Percentiles rank a stretch among this genome's conserved stretches.
Evolutionary conservation across 64 coral and sea anemone species (phyloP).

Genomic region (Dendronephthya gigantea): DNA sequence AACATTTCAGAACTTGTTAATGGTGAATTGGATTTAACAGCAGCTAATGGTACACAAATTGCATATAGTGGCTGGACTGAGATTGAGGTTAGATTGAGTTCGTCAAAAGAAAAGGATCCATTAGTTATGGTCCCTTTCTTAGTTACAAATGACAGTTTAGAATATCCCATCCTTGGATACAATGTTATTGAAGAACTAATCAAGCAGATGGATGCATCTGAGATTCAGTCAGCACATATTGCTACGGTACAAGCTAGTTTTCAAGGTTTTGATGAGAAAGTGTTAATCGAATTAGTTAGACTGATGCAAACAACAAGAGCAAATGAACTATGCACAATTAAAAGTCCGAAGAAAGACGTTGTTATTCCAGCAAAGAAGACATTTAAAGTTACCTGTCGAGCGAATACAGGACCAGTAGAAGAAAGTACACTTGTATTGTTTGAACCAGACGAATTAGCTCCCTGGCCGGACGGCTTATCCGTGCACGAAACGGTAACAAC

Average conservation of each 20-base stretch:
- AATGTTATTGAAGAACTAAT: constrained; percentile 35
- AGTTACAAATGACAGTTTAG: constrained; percentile 6
- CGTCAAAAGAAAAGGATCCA: neutral
- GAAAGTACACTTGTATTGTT: constrained; percentile 1
- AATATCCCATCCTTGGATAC: constrained; percentile 21
- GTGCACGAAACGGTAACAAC: neutral
- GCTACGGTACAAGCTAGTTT: neutral
- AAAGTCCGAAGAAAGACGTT: neutral
- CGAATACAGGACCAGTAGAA: neutral
- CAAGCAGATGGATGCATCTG: neutral
- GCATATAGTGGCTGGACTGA: constrained; percentile 29
- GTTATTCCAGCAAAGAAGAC: neutral
- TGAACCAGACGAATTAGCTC: constrained; percentile 30
- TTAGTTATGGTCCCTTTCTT: constrained; percentile 19
- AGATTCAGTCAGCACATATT: neutral
- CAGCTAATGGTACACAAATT: constrained; percentile 40
- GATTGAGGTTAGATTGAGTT: neutral
- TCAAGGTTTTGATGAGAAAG: neutral
- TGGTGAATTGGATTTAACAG: constrained; percentile 18
- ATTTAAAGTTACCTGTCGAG: neutral
- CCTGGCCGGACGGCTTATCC: neutral
- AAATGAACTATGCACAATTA: neutral
- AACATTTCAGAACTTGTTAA: neutral
- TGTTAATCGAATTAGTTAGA: constrained; percentile 4
- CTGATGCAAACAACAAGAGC: neutral